A percentile compares a stretch with the other conserved stretches of the same genome.
Evolutionary conservation across 2,113 vertebrate species (phyloP).

Genomic region (Xenopus laevis): DNA sequence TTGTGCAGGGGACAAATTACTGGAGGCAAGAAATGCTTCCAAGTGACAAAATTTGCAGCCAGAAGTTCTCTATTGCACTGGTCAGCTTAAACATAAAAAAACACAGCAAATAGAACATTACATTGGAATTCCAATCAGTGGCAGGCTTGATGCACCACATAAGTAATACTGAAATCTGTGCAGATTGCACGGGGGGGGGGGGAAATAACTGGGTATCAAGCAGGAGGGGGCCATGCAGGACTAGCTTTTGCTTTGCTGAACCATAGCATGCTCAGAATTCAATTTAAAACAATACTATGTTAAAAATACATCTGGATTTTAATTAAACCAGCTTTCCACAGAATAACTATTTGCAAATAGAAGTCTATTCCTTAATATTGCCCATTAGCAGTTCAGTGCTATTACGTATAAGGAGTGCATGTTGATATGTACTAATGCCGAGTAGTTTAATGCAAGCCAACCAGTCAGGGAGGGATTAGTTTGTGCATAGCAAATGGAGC

Average conservation of each 20-base stretch:
- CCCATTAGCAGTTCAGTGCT: too few species aligned
- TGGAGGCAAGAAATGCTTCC: slow-evolving; percentile 50
- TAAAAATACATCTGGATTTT: background rate
- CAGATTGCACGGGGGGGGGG: background rate
- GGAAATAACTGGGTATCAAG: background rate
- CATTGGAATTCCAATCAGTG: background rate
- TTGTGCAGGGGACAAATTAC: slow-evolving; percentile 20
- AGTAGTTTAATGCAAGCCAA: slow-evolving; percentile 70
- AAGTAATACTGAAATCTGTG: too few species aligned
- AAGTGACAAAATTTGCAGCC: background rate
- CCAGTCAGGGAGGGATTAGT: slow-evolving; percentile 74
- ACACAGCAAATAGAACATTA: slow-evolving; percentile 69
- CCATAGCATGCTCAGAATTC: background rate
- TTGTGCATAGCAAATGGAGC: slow-evolving; percentile 69
- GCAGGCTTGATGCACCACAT: background rate
- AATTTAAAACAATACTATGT: background rate
- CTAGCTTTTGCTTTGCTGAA: background rate
- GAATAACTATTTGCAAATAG: too few species aligned
- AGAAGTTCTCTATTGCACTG: slow-evolving; percentile 49
- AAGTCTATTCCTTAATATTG: too few species aligned
- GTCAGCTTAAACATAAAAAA: slow-evolving; percentile 58
- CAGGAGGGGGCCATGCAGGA: slow-evolving; percentile 16
- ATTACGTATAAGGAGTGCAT: slow-evolving; percentile 46
- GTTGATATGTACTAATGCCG: slow-evolving; percentile 68
- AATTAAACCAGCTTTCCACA: background rate